Base-by-base conservation (phyloP, 2,888 invertebrate genomes). In the Drosophila neoperkinsi region DNA sequence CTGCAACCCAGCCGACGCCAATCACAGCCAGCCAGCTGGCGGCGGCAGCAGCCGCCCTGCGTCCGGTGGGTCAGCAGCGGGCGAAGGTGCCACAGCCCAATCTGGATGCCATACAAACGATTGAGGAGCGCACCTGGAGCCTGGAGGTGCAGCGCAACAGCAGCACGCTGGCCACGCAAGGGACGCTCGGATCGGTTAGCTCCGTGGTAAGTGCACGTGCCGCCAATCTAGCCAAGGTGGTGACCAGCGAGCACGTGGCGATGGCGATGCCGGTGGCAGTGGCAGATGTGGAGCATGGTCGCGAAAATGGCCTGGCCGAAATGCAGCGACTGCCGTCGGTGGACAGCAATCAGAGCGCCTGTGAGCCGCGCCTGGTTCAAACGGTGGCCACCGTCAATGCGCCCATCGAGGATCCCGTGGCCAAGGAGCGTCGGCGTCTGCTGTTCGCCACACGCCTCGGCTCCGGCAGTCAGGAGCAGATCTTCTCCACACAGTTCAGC, bases 381-480 rank as follows among this genome's bases (percentile, higher is more conserved):
- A 91, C 92, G 18, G 88, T 91, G 59, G 91, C 92, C 61, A 90
- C 90, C 7, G 90, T 91, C 7, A 92, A 88, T 73, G 81, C 79
- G 0, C 80, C 77, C 5, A 60, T 83, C 3, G 91, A 91, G 52
- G 86, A 88, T 51, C 84, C 88, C 1, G 88, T 84, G 13, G 91
- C 90, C 49, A 93, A 91, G 73, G 93, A 93, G 70, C 93, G 93
- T 38, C 89, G 93, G 21, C 94, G 95, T 55, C 92, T 96, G 55
- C 94, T 96, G 61, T 96, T 96, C 90, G 95, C 95, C 64, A 96
- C 96, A 11, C 94, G 95, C 78, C 93, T 96, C 52, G 96, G 96
- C 36, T 93, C 93, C 0, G 93, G 93, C 30, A 96, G 95, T 86
- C 94, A 95, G 88, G 96, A 96, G 84, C 96, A 96, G 92, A 94